A percentile compares a stretch with the other conserved stretches of the same genome.
Conservation (phyloP, 2,797 vertebrate genomes). For the Crax fasciolata region DNA sequence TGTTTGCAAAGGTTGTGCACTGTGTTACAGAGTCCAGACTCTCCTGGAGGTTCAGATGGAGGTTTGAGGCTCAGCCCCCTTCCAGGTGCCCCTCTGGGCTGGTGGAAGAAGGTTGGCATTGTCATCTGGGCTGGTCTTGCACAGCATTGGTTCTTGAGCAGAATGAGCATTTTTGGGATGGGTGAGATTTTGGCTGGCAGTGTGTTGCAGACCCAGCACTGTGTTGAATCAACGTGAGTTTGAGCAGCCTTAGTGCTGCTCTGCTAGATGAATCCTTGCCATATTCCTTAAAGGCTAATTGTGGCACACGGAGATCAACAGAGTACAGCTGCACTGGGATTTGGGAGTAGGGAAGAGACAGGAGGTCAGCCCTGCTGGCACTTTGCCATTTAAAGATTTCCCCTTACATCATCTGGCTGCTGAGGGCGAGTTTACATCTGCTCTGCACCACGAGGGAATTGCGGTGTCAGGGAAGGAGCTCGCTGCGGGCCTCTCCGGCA, state of each 20-base stretch:
- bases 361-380: slow-evolving; percentile 54
- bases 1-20: background rate
- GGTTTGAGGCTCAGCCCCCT: background rate
- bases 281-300: slow-evolving; percentile 70
- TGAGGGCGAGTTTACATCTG: slow-evolving; percentile 59
- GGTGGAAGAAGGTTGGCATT: background rate
- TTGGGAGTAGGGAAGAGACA: slow-evolving; percentile 63
- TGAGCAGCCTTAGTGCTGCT: background rate
- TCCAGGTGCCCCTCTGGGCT: background rate
- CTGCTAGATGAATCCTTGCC: slow-evolving; percentile 32
- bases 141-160: background rate
- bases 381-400: slow-evolving; percentile 68
- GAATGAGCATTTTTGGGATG: background rate
- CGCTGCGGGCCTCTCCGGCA: background rate
- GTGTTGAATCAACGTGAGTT: background rate
- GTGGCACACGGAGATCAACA: slow-evolving; percentile 65
- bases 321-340: slow-evolving; percentile 72
- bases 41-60: background rate
- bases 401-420: slow-evolving; percentile 72
- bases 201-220: accelerated
- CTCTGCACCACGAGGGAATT: slow-evolving; percentile 44
- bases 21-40: background rate
- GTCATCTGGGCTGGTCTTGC: background rate
- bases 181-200: background rate
- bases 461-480: slow-evolving; percentile 64